These are phyloP conservation scores for Heterohyrax brucei DNA, from an alignment of 2,797 vertebrate species.

Conservation along the genomic window DNA sequence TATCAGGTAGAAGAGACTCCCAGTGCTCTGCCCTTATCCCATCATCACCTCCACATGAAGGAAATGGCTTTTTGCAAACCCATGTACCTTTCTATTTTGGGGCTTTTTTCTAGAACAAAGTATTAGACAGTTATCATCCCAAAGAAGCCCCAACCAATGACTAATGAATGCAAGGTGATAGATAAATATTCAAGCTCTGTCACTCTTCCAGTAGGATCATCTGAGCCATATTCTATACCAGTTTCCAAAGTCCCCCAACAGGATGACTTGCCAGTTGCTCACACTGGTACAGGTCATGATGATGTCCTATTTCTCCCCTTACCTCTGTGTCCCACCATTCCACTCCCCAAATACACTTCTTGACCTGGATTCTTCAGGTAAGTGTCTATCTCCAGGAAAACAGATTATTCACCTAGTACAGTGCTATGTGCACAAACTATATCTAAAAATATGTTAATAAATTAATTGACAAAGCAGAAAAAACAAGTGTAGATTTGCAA, in stretches of 20 bases:
- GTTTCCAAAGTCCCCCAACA: not conserved
- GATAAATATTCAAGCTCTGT: slow-evolving; percentile 39
- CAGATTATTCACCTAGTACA: not conserved
- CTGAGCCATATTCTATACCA: not conserved
- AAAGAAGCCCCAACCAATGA: not conserved
- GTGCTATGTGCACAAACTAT: not conserved
- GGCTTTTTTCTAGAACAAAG: not conserved
- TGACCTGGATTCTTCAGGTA: not conserved
- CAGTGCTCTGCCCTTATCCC: not conserved
- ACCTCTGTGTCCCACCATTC: slow-evolving; percentile 21
- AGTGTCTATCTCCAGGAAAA: not conserved
- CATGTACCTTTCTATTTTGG: not conserved
- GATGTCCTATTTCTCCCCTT: not conserved
- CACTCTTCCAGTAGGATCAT: not conserved
- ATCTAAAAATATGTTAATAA: not conserved
- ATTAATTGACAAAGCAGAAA: slow-evolving; percentile 34
- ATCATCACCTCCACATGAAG: not conserved
- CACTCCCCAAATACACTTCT: not conserved
- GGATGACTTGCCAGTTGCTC: not conserved
- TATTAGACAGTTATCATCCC: not conserved
- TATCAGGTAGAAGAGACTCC: not conserved
- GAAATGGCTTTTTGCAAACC: slow-evolving; percentile 3
- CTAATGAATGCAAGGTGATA: not conserved
- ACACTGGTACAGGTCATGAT: not conserved
- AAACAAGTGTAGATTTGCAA: not conserved